phyloP scores from a whole-genome alignment of 2,888 invertebrate genomes.

The Drosophila barbarae region DNA sequence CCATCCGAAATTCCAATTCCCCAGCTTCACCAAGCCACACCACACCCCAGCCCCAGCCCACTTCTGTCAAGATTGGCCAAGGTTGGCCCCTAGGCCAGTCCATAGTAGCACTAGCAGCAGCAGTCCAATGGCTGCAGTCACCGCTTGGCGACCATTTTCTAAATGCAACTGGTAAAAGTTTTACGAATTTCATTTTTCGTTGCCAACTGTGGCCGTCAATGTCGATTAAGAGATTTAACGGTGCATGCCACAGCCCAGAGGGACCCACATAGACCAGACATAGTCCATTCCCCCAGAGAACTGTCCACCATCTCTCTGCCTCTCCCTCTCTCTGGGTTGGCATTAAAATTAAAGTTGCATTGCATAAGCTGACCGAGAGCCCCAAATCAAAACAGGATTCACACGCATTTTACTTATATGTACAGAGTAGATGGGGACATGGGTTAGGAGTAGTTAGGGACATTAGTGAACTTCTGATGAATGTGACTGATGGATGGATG shows the following conservation, averaged over 20 bases:
- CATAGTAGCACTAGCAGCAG: neutral
- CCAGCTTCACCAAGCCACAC: neutral
- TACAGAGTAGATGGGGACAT: neutral
- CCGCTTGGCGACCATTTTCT: constrained; percentile 34
- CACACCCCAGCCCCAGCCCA: neutral
- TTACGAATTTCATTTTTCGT: constrained; percentile 54
- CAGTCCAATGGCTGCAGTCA: neutral
- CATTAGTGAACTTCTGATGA: neutral
- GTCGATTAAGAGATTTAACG: constrained; percentile 71
- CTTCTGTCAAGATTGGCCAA: constrained; percentile 40
- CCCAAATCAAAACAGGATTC: constrained; percentile 57
- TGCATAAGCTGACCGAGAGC: constrained; percentile 31
- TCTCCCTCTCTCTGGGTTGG: constrained; percentile 16
- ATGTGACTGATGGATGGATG: neutral
- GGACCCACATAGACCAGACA: constrained; percentile 2
- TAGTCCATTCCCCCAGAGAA: neutral
- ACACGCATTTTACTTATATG: constrained; percentile 9
- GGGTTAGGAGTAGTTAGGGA: neutral
- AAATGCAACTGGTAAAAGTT: constrained; percentile 69
- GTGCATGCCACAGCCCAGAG: constrained; percentile 29
- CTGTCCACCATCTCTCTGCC: neutral
- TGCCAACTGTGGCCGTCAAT: constrained; percentile 60
- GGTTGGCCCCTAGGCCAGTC: constrained; percentile 19
- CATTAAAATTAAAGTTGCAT: constrained; percentile 61
- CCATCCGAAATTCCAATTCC: constrained; percentile 35